Evolutionary conservation across 2,888 invertebrate species (phyloP).

Genomic region (Trachelus iudaicus): DNA sequence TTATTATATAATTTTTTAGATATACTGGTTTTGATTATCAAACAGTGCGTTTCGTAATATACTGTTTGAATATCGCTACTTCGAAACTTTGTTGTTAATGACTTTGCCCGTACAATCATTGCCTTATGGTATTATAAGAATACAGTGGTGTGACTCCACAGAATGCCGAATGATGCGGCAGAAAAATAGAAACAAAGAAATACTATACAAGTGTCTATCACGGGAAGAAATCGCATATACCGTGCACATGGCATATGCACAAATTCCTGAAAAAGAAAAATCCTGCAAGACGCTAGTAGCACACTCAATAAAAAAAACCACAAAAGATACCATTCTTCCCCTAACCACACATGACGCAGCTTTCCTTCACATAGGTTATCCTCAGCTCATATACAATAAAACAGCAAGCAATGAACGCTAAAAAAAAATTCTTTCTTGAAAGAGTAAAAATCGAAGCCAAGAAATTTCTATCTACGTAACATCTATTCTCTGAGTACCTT

Average conservation of each 20-base stretch:
- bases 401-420: background rate
- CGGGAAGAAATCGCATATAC: background rate
- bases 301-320: background rate
- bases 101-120: background rate
- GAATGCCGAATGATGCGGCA: background rate
- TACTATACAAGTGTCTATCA: background rate
- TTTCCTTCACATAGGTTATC: background rate
- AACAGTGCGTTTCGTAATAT: background rate
- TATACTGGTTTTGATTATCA: background rate
- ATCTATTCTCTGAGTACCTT: background rate
- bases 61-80: background rate
- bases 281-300: background rate
- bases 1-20: background rate
- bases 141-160: background rate
- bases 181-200: background rate
- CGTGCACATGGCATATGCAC: background rate
- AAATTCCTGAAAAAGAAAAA: background rate
- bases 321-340: background rate
- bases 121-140: background rate
- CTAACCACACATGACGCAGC: background rate
- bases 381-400: background rate
- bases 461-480: background rate
- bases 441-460: background rate
- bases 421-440: background rate
- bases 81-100: background rate